A percentile compares a stretch with the other conserved stretches of the same genome.
Evolutionary conservation across 2,888 invertebrate species (phyloP).

Genomic region (Microchrysa polita): DNA sequence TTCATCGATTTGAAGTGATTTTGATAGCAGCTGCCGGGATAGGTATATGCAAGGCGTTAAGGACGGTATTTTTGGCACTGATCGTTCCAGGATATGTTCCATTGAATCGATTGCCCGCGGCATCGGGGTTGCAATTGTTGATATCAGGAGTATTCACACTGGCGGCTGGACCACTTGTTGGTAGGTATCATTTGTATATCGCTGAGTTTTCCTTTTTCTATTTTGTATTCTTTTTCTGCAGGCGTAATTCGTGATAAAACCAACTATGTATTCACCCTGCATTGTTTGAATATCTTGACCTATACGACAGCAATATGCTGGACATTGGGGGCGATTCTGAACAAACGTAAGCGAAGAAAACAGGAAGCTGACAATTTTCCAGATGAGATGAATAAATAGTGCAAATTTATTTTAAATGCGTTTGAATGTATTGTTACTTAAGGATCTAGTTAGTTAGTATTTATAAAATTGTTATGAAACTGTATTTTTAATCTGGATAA

Average conservation of each 20-base stretch:
- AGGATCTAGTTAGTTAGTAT: neutral
- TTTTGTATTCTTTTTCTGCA: slow-evolving; percentile 56
- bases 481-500: neutral
- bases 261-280: slow-evolving; percentile 71
- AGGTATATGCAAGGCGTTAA: slow-evolving; percentile 76
- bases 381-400: neutral
- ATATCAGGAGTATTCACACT: slow-evolving; percentile 73
- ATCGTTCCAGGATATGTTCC: slow-evolving; percentile 79
- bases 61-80: slow-evolving; percentile 79
- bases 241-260: slow-evolving; percentile 74
- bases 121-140: slow-evolving; percentile 75
- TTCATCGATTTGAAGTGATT: slow-evolving; percentile 68
- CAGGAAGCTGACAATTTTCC: slow-evolving; percentile 44
- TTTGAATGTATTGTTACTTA: neutral
- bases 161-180: slow-evolving; percentile 72
- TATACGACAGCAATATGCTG: slow-evolving; percentile 73
- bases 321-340: slow-evolving; percentile 66
- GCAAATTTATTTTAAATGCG: neutral
- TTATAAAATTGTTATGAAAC: neutral
- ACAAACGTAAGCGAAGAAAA: slow-evolving; percentile 6
- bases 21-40: slow-evolving; percentile 72
- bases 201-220: neutral
- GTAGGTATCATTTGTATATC: slow-evolving; percentile 62
- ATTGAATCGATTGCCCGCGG: slow-evolving; percentile 74
- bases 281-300: slow-evolving; percentile 73